Evolutionary conservation across 1,140 invertebrate species (phyloP), one percentile per base, ranked within the genome.

Genomic region (Colletes latitarsis): DNA sequence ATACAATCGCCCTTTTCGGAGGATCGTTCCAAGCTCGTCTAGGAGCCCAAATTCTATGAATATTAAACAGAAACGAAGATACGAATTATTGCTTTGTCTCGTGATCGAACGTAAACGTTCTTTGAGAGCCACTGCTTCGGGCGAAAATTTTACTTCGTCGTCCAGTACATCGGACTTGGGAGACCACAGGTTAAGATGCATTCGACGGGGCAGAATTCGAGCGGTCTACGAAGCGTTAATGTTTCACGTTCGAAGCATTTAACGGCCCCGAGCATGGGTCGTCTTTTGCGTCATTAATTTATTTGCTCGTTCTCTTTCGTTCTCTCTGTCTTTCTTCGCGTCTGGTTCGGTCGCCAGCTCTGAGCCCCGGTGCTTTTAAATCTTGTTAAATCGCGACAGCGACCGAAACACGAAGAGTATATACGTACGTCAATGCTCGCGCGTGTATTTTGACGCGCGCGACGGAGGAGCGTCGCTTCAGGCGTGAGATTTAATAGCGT

Each of bases 201-300:
- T 4, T 14, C 49, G 21, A n/a, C n/a, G 46, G 41, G 30, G 19
- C 41, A 17, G 12, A 17, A 17, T 63, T 17, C 30, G 14, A 63
- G 63, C 8, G 6, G 41, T 17, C 63, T 46, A 6, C 30, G 53
- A 71, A 39, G n/a, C 49, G 21, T 6, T 74, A 39, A 19, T 41
- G 63, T 53, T 53, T 19, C 39, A 53, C 60, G 62, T 75, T 41
- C 30, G 4, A 12, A 21, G 46, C 60, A 19, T 75, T 75, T 75
- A 66, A 53, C 17, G 30, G 60, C 15, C 30, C 30, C 12, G 43
- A 19, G 46, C 58, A 66, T 30, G 60, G 46, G 30, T 74, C 72
- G 30, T 41, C 62, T 75, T 75, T 66, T 21, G 17, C 60, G 43
- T 55, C 60, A 55, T 75, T 75, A 55, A 55, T 75, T 66, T 66